Evolutionary conservation across 2,797 vertebrate genomes (phyloP).

Genomic region (Artibeus lituratus): DNA sequence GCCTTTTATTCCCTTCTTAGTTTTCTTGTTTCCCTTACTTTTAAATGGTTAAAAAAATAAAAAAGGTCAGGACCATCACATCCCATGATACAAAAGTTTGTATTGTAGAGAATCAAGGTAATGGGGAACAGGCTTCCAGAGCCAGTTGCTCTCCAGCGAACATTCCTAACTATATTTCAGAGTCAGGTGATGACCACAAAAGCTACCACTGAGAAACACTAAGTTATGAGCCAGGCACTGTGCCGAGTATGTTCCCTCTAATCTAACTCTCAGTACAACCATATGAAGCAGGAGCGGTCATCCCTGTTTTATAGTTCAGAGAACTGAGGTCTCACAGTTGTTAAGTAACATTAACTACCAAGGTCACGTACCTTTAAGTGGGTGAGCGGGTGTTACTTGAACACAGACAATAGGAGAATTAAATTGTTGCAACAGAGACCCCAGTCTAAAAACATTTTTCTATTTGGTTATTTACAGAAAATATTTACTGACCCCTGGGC

Average conservation of each 20-base stretch:
- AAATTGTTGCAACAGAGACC: background rate
- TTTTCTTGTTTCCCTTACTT: slow-evolving; percentile 23
- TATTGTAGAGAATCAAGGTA: background rate
- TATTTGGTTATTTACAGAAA: background rate
- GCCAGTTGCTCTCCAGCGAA: background rate
- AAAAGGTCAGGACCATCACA: background rate
- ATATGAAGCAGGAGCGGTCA: background rate
- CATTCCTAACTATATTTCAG: background rate
- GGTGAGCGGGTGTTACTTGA: background rate
- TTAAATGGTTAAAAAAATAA: background rate
- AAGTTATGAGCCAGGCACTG: background rate
- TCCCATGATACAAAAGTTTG: background rate
- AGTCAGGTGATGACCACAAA: background rate
- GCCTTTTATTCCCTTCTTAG: background rate
- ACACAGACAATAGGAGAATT: background rate
- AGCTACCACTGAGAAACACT: background rate
- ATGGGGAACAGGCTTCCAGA: background rate
- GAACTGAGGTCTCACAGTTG: background rate
- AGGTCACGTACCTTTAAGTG: background rate
- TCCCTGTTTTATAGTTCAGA: background rate
- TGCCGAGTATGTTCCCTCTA: background rate
- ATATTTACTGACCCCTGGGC: background rate
- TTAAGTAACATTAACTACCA: background rate
- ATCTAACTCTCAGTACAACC: background rate
- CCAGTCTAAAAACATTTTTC: background rate